These are phyloP conservation scores for Parauchenoglanis punctatus DNA, from an alignment of 2,797 vertebrate species.

Conservation along the genomic window DNA sequence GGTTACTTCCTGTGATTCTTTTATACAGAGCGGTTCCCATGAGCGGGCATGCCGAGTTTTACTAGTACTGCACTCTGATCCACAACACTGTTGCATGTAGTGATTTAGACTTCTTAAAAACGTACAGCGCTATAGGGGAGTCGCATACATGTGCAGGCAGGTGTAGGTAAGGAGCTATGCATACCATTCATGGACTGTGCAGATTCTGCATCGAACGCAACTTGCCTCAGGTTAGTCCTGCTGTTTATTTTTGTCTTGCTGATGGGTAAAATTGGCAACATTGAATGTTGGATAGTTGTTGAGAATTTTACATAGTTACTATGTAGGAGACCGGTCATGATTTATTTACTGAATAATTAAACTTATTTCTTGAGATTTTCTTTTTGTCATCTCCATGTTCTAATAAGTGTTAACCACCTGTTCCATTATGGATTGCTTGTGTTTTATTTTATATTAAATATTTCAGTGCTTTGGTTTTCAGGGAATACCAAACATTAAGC, in stretches of 20 bases:
- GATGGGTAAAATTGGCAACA: not conserved
- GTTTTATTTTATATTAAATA: not conserved
- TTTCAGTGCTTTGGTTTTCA: not conserved
- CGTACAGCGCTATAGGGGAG: slow-evolving; percentile 10
- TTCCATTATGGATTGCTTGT: not conserved
- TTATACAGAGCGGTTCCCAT: slow-evolving; percentile 82
- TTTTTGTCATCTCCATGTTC: not conserved
- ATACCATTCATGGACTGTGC: slow-evolving; percentile 88
- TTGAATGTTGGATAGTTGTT: not conserved
- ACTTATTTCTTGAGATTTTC: not conserved
- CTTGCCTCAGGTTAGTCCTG: slow-evolving; percentile 78
- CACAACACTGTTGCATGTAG: slow-evolving; percentile 38
- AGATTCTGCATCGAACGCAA: slow-evolving; percentile 85
- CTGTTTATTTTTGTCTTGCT: slow-evolving; percentile 18
- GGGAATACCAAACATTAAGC: not conserved
- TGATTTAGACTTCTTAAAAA: slow-evolving; percentile 37
- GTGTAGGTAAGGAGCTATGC: slow-evolving; percentile 74
- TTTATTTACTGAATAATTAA: not conserved
- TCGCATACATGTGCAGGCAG: slow-evolving; percentile 39
- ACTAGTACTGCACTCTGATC: slow-evolving; percentile 62
- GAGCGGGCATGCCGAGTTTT: slow-evolving; percentile 81
- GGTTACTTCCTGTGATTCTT: slow-evolving; percentile 94
- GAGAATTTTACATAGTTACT: not conserved
- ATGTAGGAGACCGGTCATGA: not conserved
- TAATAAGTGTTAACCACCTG: not conserved